These are phyloP conservation scores for Apamea epomidion DNA, from an alignment of 2,888 invertebrate genomes.

Conservation along the genomic window DNA sequence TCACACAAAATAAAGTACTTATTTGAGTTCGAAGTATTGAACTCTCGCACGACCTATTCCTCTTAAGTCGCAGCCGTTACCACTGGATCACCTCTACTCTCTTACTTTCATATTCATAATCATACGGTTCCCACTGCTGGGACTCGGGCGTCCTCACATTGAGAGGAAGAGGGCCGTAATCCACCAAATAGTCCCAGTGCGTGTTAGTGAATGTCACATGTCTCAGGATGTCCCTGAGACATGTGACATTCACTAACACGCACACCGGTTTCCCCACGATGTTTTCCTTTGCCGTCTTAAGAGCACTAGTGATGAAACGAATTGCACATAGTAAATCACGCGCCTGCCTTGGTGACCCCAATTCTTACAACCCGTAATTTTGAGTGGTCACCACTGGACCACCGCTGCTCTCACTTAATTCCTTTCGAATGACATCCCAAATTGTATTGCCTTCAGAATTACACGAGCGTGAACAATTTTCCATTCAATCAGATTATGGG, in stretches of 20 bases:
- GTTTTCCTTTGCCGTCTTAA: background rate
- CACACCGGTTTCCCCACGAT: background rate
- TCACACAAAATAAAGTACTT: too few relatives aligned
- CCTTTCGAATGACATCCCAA: background rate
- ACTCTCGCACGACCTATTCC: too few relatives aligned
- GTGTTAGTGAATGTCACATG: background rate
- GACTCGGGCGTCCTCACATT: background rate
- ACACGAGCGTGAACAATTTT: slow-evolving; percentile 24
- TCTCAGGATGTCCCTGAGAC: too few relatives aligned
- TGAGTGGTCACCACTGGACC: background rate
- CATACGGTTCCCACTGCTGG: background rate
- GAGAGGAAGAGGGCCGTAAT: background rate
- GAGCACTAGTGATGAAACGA: background rate
- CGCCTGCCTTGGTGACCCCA: background rate
- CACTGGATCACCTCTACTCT: too few relatives aligned
- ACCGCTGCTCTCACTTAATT: background rate
- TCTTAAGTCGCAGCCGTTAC: too few relatives aligned
- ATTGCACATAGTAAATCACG: background rate
- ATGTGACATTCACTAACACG: too few relatives aligned
- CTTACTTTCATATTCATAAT: too few relatives aligned
- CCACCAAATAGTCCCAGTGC: background rate
- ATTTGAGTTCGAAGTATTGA: too few relatives aligned
- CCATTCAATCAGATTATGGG: slow-evolving; percentile 7
- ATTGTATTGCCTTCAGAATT: slow-evolving; percentile 15
- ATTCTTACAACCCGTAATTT: too few relatives aligned